Conservation (phyloP, 2,888 invertebrate genomes). For the Drosophila robusta region DNA sequence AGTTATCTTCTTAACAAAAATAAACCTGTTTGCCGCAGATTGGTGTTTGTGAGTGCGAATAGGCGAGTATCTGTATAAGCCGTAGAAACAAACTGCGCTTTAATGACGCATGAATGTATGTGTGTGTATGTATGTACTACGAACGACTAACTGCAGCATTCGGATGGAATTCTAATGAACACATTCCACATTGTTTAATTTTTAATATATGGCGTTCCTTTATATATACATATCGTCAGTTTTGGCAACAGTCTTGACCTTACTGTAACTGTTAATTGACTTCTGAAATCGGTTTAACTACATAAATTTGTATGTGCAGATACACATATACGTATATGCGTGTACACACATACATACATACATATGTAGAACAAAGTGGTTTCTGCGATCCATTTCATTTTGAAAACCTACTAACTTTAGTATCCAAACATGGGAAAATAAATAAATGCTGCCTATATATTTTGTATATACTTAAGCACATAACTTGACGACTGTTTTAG, state of each 20-base stretch:
- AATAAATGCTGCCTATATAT: no score
- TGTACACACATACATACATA: no score
- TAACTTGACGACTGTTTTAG: conserved; percentile 35
- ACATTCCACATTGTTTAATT: conserved; percentile 7
- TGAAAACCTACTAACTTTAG: not conserved
- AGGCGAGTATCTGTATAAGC: conserved; percentile 37
- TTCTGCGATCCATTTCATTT: not conserved
- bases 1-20: conserved; percentile 43
- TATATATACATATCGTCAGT: conserved; percentile 3
- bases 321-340: not conserved
- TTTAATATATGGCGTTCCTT: conserved; percentile 5
- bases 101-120: conserved; percentile 30
- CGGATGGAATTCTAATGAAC: conserved; percentile 44
- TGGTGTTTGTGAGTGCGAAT: not conserved
- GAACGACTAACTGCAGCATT: conserved; percentile 44
- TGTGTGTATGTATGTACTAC: conserved; percentile 20
- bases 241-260: conserved; percentile 51
- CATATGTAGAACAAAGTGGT: not conserved
- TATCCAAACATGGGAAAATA: conserved; percentile 7
- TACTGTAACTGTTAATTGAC: conserved; percentile 42
- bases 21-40: conserved; percentile 53
- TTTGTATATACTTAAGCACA: conserved; percentile 13
- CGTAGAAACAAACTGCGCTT: conserved; percentile 42
- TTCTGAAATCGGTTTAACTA: conserved; percentile 16
- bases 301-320: not conserved